Percentiles rank a stretch among this genome's conserved stretches.
Conservation (phyloP, 2,797 vertebrate genomes). For the Epinephelus malabaricus region DNA sequence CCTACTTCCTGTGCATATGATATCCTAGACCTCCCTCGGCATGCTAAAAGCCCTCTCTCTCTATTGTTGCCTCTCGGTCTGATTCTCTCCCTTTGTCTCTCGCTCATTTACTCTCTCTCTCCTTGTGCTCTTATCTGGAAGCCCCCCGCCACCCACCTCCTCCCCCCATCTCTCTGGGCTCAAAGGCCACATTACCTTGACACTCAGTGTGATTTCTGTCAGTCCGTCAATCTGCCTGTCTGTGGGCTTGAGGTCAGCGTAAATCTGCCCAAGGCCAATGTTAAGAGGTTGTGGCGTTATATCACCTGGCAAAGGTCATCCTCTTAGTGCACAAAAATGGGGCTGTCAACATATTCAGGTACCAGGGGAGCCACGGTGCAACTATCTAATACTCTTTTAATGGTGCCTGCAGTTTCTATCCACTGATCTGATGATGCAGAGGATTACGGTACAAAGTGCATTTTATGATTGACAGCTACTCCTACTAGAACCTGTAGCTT, state of each 20-base stretch:
- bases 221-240: conserved; percentile 41
- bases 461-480: conserved; percentile 17
- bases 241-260: conserved; percentile 49
- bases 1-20: conserved; percentile 81
- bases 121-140: conserved; percentile 13
- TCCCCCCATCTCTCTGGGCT: conserved; percentile 21
- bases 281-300: conserved; percentile 54
- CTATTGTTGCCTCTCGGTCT: conserved; percentile 44
- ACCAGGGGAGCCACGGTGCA: conserved; percentile 28
- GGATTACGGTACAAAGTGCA: conserved; percentile 31
- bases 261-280: conserved; percentile 55
- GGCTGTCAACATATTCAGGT: conserved; percentile 54
- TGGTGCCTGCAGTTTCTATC: conserved; percentile 27
- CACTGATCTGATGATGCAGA: conserved; percentile 37
- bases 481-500: conserved; percentile 14
- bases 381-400: conserved; percentile 44
- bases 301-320: conserved; percentile 68
- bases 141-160: background rate
- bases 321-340: conserved; percentile 40
- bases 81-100: conserved; percentile 18
- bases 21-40: conserved; percentile 70
- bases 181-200: conserved; percentile 58
- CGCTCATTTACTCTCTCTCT: conserved; percentile 9
- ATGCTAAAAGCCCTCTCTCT: conserved; percentile 71
- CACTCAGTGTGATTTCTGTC: conserved; percentile 39